These are phyloP conservation scores for Hypomesus transpacificus DNA, from an alignment of 2,113 vertebrate species.

Conservation along the genomic window DNA sequence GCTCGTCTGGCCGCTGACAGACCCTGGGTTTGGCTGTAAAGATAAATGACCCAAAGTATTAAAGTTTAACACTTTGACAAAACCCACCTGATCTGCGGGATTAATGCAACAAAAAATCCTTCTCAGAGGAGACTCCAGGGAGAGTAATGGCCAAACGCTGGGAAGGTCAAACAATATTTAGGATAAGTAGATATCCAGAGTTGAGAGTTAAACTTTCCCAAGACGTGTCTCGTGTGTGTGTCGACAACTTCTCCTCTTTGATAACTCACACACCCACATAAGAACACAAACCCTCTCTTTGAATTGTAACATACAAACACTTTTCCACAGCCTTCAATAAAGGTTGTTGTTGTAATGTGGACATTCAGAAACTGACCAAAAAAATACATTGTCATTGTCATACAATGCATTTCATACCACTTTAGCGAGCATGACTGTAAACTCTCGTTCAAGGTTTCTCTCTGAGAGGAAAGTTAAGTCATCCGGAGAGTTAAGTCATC, in stretches of 20 bases:
- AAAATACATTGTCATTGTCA: neutral
- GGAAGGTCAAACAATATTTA: conserved; percentile 69
- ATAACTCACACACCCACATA: conserved; percentile 18
- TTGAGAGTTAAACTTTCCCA: conserved; percentile 46
- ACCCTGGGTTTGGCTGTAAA: conserved; percentile 67
- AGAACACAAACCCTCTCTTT: neutral
- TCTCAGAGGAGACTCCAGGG: conserved; percentile 36
- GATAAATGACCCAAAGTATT: conserved; percentile 81
- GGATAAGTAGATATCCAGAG: conserved; percentile 64
- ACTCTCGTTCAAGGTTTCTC: too few species aligned
- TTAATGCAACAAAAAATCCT: conserved; percentile 74
- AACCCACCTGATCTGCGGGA: conserved; percentile 78
- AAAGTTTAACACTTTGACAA: conserved; percentile 80
- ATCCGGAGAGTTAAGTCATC: neutral
- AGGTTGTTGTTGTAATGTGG: conserved; percentile 28
- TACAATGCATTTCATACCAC: neutral
- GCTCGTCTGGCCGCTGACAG: conserved; percentile 85
- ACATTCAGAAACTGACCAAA: neutral
- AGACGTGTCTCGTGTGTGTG: neutral
- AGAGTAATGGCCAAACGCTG: conserved; percentile 58
- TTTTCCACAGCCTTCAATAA: neutral
- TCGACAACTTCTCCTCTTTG: conserved; percentile 25
- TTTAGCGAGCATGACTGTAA: too few species aligned
- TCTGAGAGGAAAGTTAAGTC: too few species aligned
- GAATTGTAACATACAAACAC: neutral